Conservation (phyloP, 2,888 invertebrate species). For the Monoplex corrugatus region DNA sequence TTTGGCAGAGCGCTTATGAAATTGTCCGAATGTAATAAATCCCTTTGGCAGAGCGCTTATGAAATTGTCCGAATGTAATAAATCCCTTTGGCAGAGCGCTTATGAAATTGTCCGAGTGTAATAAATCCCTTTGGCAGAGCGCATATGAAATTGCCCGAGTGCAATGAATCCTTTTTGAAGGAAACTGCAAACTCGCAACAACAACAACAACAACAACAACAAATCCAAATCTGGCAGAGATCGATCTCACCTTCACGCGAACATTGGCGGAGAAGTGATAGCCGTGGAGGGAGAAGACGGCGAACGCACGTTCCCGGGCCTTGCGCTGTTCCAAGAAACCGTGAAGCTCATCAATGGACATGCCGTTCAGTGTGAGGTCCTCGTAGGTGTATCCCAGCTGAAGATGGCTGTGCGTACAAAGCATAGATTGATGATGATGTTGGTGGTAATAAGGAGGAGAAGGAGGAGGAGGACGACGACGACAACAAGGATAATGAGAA, state of each 20-base stretch:
- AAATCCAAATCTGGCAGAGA: background rate
- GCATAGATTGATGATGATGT: too few relatives aligned
- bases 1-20: too few relatives aligned
- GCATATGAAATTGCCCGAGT: background rate
- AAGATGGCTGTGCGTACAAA: conserved; percentile 3
- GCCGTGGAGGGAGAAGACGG: conserved; percentile 57
- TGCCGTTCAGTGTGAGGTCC: conserved; percentile 55
- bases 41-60: too few relatives aligned
- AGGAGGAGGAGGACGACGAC: too few relatives aligned
- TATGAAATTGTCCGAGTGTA: too few relatives aligned
- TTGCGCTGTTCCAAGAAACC: conserved; percentile 52
- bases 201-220: too few relatives aligned
- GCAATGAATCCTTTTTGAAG: background rate
- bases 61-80: too few relatives aligned
- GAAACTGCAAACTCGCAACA: background rate
- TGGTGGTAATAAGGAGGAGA: too few relatives aligned
- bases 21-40: too few relatives aligned
- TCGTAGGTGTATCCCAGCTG: conserved; percentile 56
- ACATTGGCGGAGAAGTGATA: conserved; percentile 58
- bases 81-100: too few relatives aligned
- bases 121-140: too few relatives aligned
- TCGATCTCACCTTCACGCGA: conserved; percentile 46
- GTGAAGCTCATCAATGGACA: conserved; percentile 50
- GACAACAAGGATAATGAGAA: too few relatives aligned
- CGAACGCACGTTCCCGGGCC: conserved; percentile 51